Base-by-base conservation (phyloP, 2,113 vertebrate genomes). In the Brachionichthys hirsutus region DNA sequence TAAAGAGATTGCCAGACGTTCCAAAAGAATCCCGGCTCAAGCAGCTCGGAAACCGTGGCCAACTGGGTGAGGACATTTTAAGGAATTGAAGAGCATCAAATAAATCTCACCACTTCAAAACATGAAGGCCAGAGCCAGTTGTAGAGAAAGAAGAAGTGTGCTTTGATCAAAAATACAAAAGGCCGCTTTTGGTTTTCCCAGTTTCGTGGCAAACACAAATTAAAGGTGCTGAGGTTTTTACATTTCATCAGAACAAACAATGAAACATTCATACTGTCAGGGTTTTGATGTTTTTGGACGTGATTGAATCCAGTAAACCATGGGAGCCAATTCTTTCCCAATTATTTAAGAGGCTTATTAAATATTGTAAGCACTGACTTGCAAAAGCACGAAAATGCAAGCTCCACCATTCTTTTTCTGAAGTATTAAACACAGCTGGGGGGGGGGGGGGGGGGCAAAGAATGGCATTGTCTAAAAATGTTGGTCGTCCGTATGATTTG, bases 331-430 rank as follows among this genome's bases (percentile, higher is more conserved):
- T 77, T 15, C 18, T 49, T 76, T 81, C 48, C 44, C 24, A 83
- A 72, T 75, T 80, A 73, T 85, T 84, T 17, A 78, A 57, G 65
- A 70, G 42, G 6, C 36, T 42, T 52, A 41, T 59, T 74, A 46
- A 58, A 77, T 80, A 46, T 52, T 67, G 55, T 46, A 45, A 75
- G 58, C 44, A 64, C 15, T 68, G 53, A 67, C 19, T 44, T 20
- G 36, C 52, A 70, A 30, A 47, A 41, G 51, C n/a, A 71, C 42
- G 54, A n/a, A 30, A 42, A 44, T 3, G 35, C 44, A 13, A 14
- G n/a, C 54, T 45, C 18, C 12, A 18, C 34, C 14, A 12, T 52
- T 30, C 62, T 59, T n/a, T 75, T 77, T 73, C 64, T 54, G 35
- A 65, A 38, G 65, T 53, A 46, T 62, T 46, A 58, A 24, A 71